Percentiles rank a stretch among this genome's conserved stretches.
These are phyloP conservation scores for Marmota monax DNA, from an alignment of 2,113 vertebrate genomes.

Conservation along the genomic window DNA sequence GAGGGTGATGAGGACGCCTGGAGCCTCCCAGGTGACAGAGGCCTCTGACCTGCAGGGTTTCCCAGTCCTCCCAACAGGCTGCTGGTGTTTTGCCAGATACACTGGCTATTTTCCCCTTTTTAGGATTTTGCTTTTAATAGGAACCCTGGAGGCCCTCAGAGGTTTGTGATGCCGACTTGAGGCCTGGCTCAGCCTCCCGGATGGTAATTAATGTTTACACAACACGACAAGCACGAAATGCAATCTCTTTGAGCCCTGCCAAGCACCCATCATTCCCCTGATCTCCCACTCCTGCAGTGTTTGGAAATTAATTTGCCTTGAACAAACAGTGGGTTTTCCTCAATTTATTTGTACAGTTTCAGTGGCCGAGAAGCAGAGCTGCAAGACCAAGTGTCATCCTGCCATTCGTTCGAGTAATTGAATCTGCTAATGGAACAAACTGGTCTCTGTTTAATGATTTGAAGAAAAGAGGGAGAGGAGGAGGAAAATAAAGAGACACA, in stretches of 20 bases:
- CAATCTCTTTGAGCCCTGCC: slow-evolving; percentile 83
- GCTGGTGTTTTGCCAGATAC: background rate
- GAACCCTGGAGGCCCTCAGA: slow-evolving; percentile 32
- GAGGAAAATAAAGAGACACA: background rate
- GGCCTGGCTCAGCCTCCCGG: slow-evolving; percentile 61
- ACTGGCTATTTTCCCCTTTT: background rate
- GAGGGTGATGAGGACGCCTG: background rate
- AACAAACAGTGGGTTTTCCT: slow-evolving; percentile 85
- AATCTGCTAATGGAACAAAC: slow-evolving; percentile 79
- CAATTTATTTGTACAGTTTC: slow-evolving; percentile 84
- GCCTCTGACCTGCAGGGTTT: background rate
- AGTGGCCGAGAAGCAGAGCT: slow-evolving; percentile 71
- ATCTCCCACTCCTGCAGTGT: slow-evolving; percentile 71
- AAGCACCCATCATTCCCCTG: slow-evolving; percentile 72
- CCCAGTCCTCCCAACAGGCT: background rate
- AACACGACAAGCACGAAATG: slow-evolving; percentile 82
- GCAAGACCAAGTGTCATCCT: slow-evolving; percentile 48
- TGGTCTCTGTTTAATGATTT: slow-evolving; percentile 66
- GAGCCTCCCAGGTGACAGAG: background rate
- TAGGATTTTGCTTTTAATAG: slow-evolving; percentile 63
- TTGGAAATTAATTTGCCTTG: slow-evolving; percentile 87
- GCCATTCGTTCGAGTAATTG: slow-evolving; percentile 70
- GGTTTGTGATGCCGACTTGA: slow-evolving; percentile 58
- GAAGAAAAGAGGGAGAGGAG: slow-evolving; percentile 36
- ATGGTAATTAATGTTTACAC: slow-evolving; percentile 86